Evolutionary conservation across 1,140 invertebrate genomes (phyloP), one percentile per base, ranked within the genome.

Genomic region (Psix sp.): DNA sequence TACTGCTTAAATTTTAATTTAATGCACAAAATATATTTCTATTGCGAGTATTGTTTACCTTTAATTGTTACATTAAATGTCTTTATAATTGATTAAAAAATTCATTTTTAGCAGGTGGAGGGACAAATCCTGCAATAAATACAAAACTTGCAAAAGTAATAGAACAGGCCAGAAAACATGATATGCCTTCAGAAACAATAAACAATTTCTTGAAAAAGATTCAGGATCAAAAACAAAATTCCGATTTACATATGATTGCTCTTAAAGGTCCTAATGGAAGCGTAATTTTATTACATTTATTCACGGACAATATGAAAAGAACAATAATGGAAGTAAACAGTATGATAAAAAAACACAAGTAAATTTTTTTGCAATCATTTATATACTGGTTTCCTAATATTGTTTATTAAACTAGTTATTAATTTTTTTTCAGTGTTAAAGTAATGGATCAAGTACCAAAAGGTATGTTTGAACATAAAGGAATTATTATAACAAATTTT

Each of bases 171-270:
- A 88, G 88, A 57, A 89, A 89, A 43, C 83, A 83, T 11, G 90
- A 89, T 72, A 90, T 93, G 87, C 90, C 92, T 1, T 42, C 70
- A 10, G 81, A 89, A 1, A 88, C 89, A 0, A 88, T 93, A 52
- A 90, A 91, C 62, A 88, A 80, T 78, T 82, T 86, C 10, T 75
- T 93, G 0, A 89, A 90, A 74, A 89, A 82, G 76, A 79, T 88
- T 10, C 77, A 88, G 48, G 79, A 72, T 7, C 35, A 74, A 9
- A 84, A 87, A 26, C 75, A 72, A 1, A 81, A 83, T 24, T 36
- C 54, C 5, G 83, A 87, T 46, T 71, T 75, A 1, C 63, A 84
- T 59, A 21, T 83, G 1, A 0, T 89, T 0, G 82, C 87, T 40
- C 78, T 89, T 57, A 87, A 84, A 77, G 88, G 88, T 2, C 88